Conservation (phyloP, 2,888 invertebrate genomes). For the Elaeidobius kamerunicus region DNA sequence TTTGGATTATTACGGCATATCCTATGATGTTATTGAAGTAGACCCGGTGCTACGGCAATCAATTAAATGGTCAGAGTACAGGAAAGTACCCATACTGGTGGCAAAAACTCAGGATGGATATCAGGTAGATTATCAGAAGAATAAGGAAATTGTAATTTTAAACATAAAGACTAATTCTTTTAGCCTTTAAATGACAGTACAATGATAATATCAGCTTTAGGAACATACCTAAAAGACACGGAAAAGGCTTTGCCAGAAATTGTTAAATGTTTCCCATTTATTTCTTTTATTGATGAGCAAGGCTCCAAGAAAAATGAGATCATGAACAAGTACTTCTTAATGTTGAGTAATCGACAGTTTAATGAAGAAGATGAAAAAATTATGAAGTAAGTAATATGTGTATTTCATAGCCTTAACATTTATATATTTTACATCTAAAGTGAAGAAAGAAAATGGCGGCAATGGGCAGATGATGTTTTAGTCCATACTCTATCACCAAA, state of each 20-base stretch:
- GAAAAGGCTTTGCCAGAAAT: constrained; percentile 64
- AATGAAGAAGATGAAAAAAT: constrained; percentile 49
- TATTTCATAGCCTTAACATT: constrained; percentile 14
- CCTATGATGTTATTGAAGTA: constrained; percentile 95
- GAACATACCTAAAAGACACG: constrained; percentile 68
- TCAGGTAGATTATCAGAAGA: too few relatives aligned
- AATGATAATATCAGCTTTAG: constrained; percentile 85
- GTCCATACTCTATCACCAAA: constrained; percentile 96
- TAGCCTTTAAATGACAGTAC: constrained; percentile 87
- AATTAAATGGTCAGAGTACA: constrained; percentile 90
- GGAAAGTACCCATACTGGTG: constrained; percentile 91
- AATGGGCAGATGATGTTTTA: constrained; percentile 89
- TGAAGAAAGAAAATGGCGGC: constrained; percentile 91
- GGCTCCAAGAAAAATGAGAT: constrained; percentile 71
- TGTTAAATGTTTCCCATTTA: constrained; percentile 71
- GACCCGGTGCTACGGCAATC: constrained; percentile 91
- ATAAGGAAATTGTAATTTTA: too few relatives aligned
- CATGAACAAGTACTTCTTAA: constrained; percentile 84
- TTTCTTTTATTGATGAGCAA: constrained; percentile 63
- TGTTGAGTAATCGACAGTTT: constrained; percentile 64
- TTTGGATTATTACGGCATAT: constrained; percentile 88
- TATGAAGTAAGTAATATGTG: constrained; percentile 55
- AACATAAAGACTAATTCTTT: constrained; percentile 10
- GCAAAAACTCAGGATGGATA: constrained; percentile 71
- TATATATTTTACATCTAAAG: constrained; percentile 58